Conservation (phyloP, 2,888 invertebrate genomes). For the Drosophila tanythrix region DNA sequence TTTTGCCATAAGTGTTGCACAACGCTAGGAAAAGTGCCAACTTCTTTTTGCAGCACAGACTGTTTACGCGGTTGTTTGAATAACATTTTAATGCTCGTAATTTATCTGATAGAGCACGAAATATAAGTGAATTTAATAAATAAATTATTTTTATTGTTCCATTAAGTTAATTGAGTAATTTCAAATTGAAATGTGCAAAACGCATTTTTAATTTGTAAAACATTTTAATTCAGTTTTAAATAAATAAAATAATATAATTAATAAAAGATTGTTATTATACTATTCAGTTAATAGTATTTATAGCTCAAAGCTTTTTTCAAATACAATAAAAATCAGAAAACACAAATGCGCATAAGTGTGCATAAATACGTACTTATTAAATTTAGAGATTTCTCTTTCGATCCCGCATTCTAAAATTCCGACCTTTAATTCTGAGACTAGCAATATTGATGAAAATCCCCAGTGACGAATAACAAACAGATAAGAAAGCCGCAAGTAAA, state of each 20-base stretch:
- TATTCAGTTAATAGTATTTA: neutral
- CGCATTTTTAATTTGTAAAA: neutral
- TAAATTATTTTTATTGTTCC: neutral
- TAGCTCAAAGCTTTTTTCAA: neutral
- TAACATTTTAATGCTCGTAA: neutral
- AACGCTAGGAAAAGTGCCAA: constrained; percentile 1
- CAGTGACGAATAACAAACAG: constrained; percentile 29
- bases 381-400: neutral
- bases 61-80: constrained; percentile 25
- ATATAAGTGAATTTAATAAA: neutral
- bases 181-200: neutral
- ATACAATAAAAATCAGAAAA: neutral
- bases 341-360: neutral
- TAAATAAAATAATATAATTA: neutral
- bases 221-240: neutral
- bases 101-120: neutral
- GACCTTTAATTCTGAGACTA: neutral
- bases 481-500: constrained; percentile 15
- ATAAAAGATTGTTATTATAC: too few relatives aligned
- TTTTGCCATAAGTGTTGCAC: constrained; percentile 10
- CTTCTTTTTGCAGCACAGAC: constrained; percentile 24
- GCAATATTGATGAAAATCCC: constrained; percentile 25
- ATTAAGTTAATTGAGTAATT: neutral
- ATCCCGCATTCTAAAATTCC: neutral
- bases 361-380: neutral